These are phyloP conservation scores for Dryococelus australis DNA, from an alignment of 2,888 invertebrate species.

Conservation along the genomic window DNA sequence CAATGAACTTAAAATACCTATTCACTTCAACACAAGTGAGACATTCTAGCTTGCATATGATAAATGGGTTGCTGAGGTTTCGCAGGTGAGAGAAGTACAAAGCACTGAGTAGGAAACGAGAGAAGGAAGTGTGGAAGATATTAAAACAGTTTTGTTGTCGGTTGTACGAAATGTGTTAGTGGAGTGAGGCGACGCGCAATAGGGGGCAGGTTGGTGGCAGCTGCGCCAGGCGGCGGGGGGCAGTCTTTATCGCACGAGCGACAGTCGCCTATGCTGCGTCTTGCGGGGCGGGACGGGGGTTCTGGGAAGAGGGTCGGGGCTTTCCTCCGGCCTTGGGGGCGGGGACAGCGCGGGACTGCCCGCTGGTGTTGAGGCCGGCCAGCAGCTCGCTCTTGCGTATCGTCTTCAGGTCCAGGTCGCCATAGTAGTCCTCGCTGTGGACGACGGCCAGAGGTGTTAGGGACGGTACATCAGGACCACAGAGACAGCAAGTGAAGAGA, in stretches of 20 bases:
- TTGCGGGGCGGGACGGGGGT: conserved; percentile 51
- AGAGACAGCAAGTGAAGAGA: conserved; percentile 41
- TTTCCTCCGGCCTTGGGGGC: conserved; percentile 61
- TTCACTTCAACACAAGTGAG: background rate
- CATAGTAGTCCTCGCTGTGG: conserved; percentile 95
- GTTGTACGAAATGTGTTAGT: background rate
- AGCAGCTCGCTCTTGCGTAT: conserved; percentile 93
- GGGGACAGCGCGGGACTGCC: conserved; percentile 56
- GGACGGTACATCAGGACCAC: conserved; percentile 34
- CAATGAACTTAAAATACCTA: background rate
- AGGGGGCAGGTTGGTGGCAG: too few species aligned
- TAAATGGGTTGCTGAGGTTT: conserved; percentile 6
- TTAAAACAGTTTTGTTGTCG: background rate
- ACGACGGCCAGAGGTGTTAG: conserved; percentile 46
- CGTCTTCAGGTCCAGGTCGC: conserved; percentile 92
- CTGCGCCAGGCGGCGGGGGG: background rate
- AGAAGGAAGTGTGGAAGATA: background rate
- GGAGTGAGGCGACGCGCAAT: background rate
- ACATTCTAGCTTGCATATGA: background rate
- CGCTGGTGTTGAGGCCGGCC: conserved; percentile 71
- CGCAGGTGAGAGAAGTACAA: background rate
- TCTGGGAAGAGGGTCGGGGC: conserved; percentile 62
- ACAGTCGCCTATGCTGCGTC: background rate
- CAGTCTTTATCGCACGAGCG: background rate
- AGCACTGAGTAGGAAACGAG: background rate